These are phyloP conservation scores for Listrodromus nycthemerus DNA, from an alignment of 2,888 invertebrate genomes.

Conservation along the genomic window DNA sequence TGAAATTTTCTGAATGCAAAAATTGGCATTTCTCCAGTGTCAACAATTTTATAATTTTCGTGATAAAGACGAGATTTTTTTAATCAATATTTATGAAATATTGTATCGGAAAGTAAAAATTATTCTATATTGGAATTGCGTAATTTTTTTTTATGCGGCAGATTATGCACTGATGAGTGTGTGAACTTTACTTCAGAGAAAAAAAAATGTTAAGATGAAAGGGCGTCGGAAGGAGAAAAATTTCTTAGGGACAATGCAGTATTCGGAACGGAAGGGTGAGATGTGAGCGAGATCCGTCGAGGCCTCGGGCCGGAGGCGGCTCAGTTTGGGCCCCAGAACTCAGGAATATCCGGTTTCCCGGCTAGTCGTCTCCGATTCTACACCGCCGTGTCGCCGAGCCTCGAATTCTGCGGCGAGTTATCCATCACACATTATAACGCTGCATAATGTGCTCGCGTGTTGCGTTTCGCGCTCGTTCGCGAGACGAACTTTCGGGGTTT, in stretches of 20 bases:
- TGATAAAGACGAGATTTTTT: not conserved
- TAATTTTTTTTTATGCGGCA: not conserved
- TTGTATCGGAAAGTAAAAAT: not conserved
- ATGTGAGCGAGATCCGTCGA: constrained; percentile 35
- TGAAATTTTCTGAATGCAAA: not conserved
- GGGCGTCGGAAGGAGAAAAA: constrained; percentile 23
- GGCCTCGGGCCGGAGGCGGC: constrained; percentile 53
- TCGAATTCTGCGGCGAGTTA: constrained; percentile 57
- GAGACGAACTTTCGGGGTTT: constrained; percentile 74
- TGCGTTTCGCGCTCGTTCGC: constrained; percentile 62
- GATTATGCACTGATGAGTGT: not conserved
- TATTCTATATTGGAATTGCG: not conserved
- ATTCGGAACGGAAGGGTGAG: constrained; percentile 12
- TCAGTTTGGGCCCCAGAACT: constrained; percentile 61
- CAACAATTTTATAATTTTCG: not conserved
- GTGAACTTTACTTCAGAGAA: constrained; percentile 21
- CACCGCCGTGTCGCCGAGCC: constrained; percentile 10
- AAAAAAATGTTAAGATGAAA: constrained; percentile 10
- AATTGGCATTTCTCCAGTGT: not conserved
- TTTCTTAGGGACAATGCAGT: constrained; percentile 51
- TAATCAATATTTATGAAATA: not conserved
- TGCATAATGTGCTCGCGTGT: constrained; percentile 60
- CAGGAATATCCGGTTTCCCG: constrained; percentile 81
- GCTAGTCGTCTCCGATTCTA: constrained; percentile 73
- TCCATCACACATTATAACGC: constrained; percentile 51